Base-by-base conservation (phyloP, 2,113 vertebrate species). In the Microcebus ravelobensis region DNA sequence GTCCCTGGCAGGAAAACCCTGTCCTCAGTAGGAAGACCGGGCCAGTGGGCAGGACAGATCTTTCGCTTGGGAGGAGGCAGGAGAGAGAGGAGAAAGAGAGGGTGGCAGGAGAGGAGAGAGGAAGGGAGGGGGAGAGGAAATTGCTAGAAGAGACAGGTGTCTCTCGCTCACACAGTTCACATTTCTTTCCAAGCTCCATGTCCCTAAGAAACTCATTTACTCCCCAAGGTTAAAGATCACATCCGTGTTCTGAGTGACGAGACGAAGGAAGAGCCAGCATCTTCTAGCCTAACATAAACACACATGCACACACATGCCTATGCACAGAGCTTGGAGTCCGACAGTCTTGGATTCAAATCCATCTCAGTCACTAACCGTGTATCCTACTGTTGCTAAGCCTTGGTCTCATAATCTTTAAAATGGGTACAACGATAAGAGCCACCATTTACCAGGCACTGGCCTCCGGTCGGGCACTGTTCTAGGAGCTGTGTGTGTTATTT, bases 251-350 rank as follows among this genome's bases (percentile, higher is more conserved):
- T 29, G 36, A 23, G 10, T 12, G 57, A 65, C 9, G 8, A 31
- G 52, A 36, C 10, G 27, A 42, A 23, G 39, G 65, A 57, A 65
- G 42, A 57, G 36, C 50, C 23, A 21, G 13, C 0, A 3, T 25
- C 61, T 45, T 81, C n/a, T 21, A 80, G 21, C 14, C 67, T n/a
- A 73, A 18, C 27, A 31, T 27, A 85, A 65, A 68, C 27, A 45
- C 27, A 5, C 0, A 0, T 12, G 29, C 0, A 34, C 1, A 3
- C 3, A 52, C 12, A 45, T 4, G 0, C 20, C 25, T 31, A 68
- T 23, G 27, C 31, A 55, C 5, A 23, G 55, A 86, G 42, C 82
- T 87, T 31, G 45, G 31, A 74, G 63, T 36, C 73, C 20, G 1
- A 61, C 6, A 21, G 68, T 52, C 63, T 52, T 29, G 3, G 17